Conservation (phyloP, 2,888 invertebrate genomes). For the Pollenia amentaria region DNA sequence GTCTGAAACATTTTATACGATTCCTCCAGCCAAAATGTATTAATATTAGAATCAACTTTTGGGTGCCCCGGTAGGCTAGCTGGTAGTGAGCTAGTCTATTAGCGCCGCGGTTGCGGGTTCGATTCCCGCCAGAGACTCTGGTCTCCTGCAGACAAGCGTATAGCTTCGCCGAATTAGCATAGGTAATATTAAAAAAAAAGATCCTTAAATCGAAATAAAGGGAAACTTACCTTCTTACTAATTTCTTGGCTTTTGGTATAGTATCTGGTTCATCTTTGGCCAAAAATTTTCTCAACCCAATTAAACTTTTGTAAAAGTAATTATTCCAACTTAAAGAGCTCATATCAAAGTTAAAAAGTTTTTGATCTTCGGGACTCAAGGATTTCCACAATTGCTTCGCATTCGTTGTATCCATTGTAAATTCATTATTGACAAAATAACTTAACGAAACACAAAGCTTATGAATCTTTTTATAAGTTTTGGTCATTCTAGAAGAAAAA, state of each 20-base stretch:
- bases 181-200: too few species aligned
- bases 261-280: conserved; percentile 91
- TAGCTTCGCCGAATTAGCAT: too few species aligned
- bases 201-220: not conserved
- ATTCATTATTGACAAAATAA: conserved; percentile 91
- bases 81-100: too few species aligned
- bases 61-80: too few species aligned
- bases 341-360: conserved; percentile 91
- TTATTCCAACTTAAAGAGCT: conserved; percentile 88
- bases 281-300: conserved; percentile 90
- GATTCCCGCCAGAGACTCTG: too few species aligned
- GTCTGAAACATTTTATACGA: too few species aligned
- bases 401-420: conserved; percentile 89
- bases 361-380: conserved; percentile 83
- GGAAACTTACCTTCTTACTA: conserved; percentile 86
- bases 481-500: conserved; percentile 87
- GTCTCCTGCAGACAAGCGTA: too few species aligned
- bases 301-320: conserved; percentile 86
- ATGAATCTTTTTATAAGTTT: conserved; percentile 91
- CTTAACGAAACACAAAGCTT: conserved; percentile 90
- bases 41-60: too few species aligned
- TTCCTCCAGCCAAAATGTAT: too few species aligned
- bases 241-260: conserved; percentile 87
- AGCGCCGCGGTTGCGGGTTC: too few species aligned
- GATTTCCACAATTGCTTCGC: conserved; percentile 84